phyloP scores from a whole-genome alignment of 2,797 vertebrate genomes.

The Malurus splendens region DNA sequence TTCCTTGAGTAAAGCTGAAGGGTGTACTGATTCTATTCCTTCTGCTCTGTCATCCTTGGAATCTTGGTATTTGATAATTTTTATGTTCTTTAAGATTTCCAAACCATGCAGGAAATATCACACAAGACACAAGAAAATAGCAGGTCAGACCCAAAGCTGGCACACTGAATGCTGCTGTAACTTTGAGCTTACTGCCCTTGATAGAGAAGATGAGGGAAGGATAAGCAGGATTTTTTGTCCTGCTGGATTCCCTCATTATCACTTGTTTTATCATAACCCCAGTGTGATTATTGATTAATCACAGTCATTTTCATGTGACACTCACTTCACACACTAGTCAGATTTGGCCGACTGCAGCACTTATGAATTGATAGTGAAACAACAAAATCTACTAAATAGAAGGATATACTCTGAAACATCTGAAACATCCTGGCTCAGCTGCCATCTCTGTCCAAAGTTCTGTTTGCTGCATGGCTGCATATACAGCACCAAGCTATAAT shows the following conservation, averaged over 20 bases:
- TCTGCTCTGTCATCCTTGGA: background rate
- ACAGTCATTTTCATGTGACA: background rate
- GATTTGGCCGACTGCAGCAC: background rate
- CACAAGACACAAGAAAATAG: background rate
- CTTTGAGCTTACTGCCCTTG: background rate
- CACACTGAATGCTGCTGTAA: background rate
- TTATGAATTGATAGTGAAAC: background rate
- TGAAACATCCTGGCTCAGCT: background rate
- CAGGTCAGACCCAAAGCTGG: background rate
- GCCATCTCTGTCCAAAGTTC: background rate
- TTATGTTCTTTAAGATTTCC: background rate
- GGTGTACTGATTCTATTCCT: background rate
- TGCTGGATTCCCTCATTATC: background rate
- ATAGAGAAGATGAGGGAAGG: background rate
- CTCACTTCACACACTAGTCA: accelerated
- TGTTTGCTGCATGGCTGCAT: background rate
- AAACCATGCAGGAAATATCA: background rate
- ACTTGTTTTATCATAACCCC: too few relatives aligned
- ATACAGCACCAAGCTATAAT: background rate
- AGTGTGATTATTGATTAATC: too few relatives aligned
- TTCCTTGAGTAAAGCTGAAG: background rate
- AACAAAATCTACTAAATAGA: background rate
- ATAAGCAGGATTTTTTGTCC: background rate
- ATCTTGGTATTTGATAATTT: background rate
- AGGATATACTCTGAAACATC: background rate